Base-by-base conservation (phyloP, 2,888 invertebrate genomes). In the Agriotes lineatus region DNA sequence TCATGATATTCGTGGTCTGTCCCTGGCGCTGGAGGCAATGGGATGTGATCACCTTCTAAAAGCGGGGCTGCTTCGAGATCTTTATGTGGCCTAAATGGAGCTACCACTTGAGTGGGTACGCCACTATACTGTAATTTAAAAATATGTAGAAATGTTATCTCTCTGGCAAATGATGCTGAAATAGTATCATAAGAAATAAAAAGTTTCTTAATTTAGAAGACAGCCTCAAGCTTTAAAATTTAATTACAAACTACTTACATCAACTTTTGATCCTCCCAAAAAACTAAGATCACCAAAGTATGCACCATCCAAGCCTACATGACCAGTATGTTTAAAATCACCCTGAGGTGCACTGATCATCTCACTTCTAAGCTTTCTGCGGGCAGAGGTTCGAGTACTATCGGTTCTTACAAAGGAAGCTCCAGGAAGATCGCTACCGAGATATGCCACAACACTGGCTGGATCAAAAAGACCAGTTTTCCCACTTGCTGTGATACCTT, bases 331-430 rank as follows among this genome's bases (percentile, higher is more conserved):
- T 79, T 97, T 95, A 16, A 99, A 90, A 83, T 99, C 98, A 37
- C 96, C 97, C 82, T 98, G 97, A 0, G 99, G 99, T 69, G 94
- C 92, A 52, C 97, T 97, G 79, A 99, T 99, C 97, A 97, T 96
- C 82, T 94, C 94, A 6, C 95, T 91, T 67, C 93, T 89, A 62
- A 96, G 87, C 74, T 92, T 91, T 59, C 93, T 86, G 80, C 84
- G 76, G 6, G 83, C 77, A 4, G 87, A 87, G 70, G 89, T 90
- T 76, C 91, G 89, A 0, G 90, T 89, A 79, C 90, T 91, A 4
- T 87, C 88, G 1, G 87, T 87, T 56, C 88, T 86, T 66, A 88
- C 86, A 70, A 83, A 82, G 2, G 83, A 81, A 12, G 83, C 82
- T 61, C 88, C 88, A 0, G 91, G 91, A 58, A 93, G 85, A 83